phyloP scores from a whole-genome alignment of 2,888 invertebrate genomes.

The Rotaria macrura region DNA sequence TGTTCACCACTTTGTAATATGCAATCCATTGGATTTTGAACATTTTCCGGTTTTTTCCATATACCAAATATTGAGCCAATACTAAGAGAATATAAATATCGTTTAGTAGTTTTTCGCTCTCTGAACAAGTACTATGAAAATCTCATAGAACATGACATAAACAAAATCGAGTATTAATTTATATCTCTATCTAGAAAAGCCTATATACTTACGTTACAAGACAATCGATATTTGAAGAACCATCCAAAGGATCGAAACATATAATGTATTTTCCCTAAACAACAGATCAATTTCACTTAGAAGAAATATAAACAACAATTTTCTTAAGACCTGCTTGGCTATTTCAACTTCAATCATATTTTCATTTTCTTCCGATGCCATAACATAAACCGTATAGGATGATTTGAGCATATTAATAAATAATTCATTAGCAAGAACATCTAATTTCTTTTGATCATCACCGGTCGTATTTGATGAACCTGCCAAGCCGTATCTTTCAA shows the following conservation, averaged over 20 bases:
- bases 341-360: slow-evolving; percentile 75
- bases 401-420: slow-evolving; percentile 92
- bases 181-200: no score
- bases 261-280: slow-evolving; percentile 79
- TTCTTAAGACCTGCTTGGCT: slow-evolving; percentile 59
- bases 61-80: slow-evolving; percentile 87
- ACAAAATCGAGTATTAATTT: no score
- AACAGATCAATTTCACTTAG: no score
- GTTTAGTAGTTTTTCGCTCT: no score
- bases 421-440: slow-evolving; percentile 84
- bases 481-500: slow-evolving; percentile 64
- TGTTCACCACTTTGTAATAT: slow-evolving; percentile 73
- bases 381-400: slow-evolving; percentile 76
- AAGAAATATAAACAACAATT: no score
- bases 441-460: slow-evolving; percentile 92
- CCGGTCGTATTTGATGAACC: slow-evolving; percentile 87
- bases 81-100: background rate
- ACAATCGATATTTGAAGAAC: slow-evolving; percentile 96
- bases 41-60: slow-evolving; percentile 56
- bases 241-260: slow-evolving; percentile 92
- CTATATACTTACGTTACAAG: slow-evolving; percentile 61
- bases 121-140: no score
- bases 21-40: slow-evolving; percentile 60
- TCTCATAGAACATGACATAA: no score
- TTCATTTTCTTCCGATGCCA: slow-evolving; percentile 91